Base-by-base conservation (phyloP, 2,888 invertebrate genomes). In the Dendrolimus pini region DNA sequence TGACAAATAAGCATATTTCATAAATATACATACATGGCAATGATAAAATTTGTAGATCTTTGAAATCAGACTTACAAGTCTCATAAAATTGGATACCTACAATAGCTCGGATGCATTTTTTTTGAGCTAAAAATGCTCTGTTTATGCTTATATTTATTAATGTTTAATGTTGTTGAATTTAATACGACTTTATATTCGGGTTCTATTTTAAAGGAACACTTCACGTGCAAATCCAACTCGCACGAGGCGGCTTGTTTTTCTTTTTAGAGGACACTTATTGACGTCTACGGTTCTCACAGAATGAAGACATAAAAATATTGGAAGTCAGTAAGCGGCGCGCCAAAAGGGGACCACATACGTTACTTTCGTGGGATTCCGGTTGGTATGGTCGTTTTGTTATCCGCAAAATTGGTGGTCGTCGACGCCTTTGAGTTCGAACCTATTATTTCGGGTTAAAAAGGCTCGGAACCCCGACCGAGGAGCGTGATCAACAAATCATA, bases 271-370 rank as follows among this genome's bases (percentile, higher is more conserved):
- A 74, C 68, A 71, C 66, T 66, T 64, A 30, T 30, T 30, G 30
- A 47, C 9, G 47, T 47, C 9, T 7, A 47, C 72, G 73, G 77
- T 84, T 88, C 87, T 83, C 87, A 83, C 83, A 77, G 80, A 78
- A 90, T 90, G 86, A 89, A 90, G 90, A 90, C 89, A 87, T 90
- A 89, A 89, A 87, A 84, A 85, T 88, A 83, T 84, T 78, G 78
- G 77, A 71, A 75, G 75, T 72, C 71, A 69, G 30, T 30, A 6
- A 64, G 82, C 88, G 89, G 89, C 80, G 78, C 78, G 78, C 85
- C 88, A 85, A 89, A 88, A 74, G 78, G 61, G 69, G 85, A 84
- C 89, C 89, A 85, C 89, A 87, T 86, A 77, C 82, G 82, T 82
- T 82, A 62, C 74, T 68, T 72, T 73, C 13, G 10, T 54, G 54